phyloP scores from a whole-genome alignment of 2,888 invertebrate genomes.

The Fragum fragum region DNA sequence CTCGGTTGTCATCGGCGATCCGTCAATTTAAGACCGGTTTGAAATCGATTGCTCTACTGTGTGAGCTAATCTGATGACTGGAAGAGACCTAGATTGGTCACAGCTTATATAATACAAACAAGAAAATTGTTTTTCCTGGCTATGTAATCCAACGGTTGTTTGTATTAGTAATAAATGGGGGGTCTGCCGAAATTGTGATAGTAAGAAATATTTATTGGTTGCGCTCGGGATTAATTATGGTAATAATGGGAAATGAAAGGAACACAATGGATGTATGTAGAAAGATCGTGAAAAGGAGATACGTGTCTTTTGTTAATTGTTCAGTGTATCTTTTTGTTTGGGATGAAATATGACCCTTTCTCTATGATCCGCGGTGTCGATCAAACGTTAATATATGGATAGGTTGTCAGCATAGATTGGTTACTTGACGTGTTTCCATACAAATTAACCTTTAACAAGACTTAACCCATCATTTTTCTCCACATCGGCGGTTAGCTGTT shows the following conservation, averaged over 20 bases:
- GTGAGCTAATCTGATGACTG: too few relatives aligned
- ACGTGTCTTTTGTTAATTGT: not conserved
- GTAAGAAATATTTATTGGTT: conserved; percentile 24
- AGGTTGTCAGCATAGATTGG: not conserved
- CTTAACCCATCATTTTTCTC: too few relatives aligned
- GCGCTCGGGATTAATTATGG: conserved; percentile 16
- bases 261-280: not conserved
- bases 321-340: not conserved
- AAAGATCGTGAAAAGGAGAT: not conserved
- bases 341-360: not conserved
- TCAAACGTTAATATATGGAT: not conserved
- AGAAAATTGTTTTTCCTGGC: not conserved
- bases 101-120: not conserved
- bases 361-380: not conserved
- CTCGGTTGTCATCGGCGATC: too few relatives aligned
- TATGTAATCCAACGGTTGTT: not conserved
- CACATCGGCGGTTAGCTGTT: too few relatives aligned
- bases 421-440: not conserved
- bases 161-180: not conserved
- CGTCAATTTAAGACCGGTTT: too few relatives aligned
- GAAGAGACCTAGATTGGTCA: too few relatives aligned
- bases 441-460: not conserved
- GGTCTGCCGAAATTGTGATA: conserved; percentile 17
- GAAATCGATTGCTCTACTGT: too few relatives aligned
- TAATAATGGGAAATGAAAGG: conserved; percentile 8